Evolutionary conservation across 2,113 vertebrate species (phyloP), one percentile per base, ranked within the genome.

Genomic region (Crotalus viridis): DNA sequence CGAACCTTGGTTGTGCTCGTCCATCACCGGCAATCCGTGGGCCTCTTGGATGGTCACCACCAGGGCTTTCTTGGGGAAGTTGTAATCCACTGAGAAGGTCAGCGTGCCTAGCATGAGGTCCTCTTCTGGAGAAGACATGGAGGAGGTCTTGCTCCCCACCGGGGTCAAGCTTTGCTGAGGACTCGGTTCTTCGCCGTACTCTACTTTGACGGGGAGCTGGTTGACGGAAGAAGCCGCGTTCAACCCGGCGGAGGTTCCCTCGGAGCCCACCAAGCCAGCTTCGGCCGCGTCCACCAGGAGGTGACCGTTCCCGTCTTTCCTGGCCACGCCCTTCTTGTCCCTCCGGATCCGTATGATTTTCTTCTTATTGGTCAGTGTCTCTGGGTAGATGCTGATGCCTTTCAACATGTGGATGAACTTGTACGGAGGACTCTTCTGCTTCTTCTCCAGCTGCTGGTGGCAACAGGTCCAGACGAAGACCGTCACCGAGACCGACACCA

Each of bases 341-440:
- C 97, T 97, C 89, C 96, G 96, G 46, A 97, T 94, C 0, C 98
- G 98, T 26, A 98, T 97, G 9, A 98, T 98, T 94, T 98, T 98
- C 97, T 99, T 99, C 96, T 98, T 99, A 98, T 98, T 97, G 96
- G 98, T 99, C 94, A 99, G 97, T 48, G 99, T 98, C 97, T 99
- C 99, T 1, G 99, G 99, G 94, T 99, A 99, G 96, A 99, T 99
- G 94, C 99, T 99, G 97, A 99, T 99, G 92, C 99, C 99, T 96
- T 99, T 99, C 92, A 99, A 96, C 99, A 99, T 99, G 97, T 99
- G 99, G 87, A 99, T 99, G 96, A 99, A 99, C 97, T 99, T 99
- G 96, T 99, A 99, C 0, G 99, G 99, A 0, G 99, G 99, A 88
- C 95, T 98, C 92, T 98, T 98, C 21, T 98, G 96, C 93, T 98